These are phyloP conservation scores for Myotis pilosus DNA, from an alignment of 2,797 vertebrate genomes.

Conservation along the genomic window DNA sequence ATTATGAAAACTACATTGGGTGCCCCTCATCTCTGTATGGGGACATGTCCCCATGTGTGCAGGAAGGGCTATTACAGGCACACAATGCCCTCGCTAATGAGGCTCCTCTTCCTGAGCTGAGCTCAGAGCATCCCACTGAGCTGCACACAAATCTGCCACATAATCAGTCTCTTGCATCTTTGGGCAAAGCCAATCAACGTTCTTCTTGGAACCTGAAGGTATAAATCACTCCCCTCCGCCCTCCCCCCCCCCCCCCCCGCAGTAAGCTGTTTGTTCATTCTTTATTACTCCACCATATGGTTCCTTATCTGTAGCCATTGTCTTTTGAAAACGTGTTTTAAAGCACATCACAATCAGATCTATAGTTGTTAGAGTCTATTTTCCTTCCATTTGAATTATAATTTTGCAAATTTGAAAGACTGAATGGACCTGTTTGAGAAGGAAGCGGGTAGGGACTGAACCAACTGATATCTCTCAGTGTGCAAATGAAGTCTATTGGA, in stretches of 20 bases:
- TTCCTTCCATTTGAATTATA: conserved; percentile 43
- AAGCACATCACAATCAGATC: not conserved
- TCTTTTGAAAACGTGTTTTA: conserved; percentile 35
- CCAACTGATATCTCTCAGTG: conserved; percentile 16
- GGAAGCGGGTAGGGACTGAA: not conserved
- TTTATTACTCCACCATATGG: not conserved
- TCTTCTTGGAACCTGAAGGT: not conserved
- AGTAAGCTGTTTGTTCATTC: not conserved
- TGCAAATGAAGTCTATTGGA: not conserved
- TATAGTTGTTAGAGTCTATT: not conserved
- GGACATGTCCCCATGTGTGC: not conserved
- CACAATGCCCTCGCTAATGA: not conserved
- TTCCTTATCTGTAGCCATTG: conserved; percentile 1
- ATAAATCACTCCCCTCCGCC: too few relatives aligned
- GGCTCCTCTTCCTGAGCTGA: not conserved
- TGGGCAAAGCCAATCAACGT: conserved; percentile 24
- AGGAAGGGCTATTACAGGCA: not conserved
- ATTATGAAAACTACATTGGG: not conserved
- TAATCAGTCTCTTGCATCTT: conserved; percentile 46
- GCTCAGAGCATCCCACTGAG: not conserved
- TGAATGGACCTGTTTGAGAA: not conserved
- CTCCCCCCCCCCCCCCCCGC: not conserved
- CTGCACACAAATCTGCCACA: conserved; percentile 13
- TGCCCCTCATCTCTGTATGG: not conserved
- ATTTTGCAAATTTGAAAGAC: conserved; percentile 21